Evolutionary conservation across 2,888 invertebrate species (phyloP), one percentile per base, ranked within the genome.

Genomic region (Phyto melanocephala): DNA sequence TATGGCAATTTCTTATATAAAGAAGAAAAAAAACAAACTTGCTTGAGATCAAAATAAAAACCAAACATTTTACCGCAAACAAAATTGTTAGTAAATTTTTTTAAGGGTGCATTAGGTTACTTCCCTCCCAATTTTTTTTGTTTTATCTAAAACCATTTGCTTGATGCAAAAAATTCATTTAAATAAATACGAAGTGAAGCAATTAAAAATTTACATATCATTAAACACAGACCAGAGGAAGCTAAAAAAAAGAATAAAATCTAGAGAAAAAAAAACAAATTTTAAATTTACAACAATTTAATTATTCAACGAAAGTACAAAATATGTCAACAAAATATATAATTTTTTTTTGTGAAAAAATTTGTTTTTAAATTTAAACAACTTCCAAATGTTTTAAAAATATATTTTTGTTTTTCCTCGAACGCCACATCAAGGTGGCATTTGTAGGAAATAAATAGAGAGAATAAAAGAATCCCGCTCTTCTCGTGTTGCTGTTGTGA

Each of bases 191-290:
- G 40, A 50, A 58, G 58, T 65, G n/a, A 47, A 71, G 71, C 71
- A 79, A 79, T 79, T 79, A 79, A 79, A 79, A 79, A 50, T 72
- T 65, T 79, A 72, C 78, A 72, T 52, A n/a, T 58, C 78, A 79
- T 79, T 79, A 72, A 79, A 72, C 71, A 58, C 22, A 56, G 37
- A 63, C 20, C n/a, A 68, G 40, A 47, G 1, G 47, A 60, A 0
- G 3, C 28, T 5, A 28, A 28, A 10, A 63, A 50, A 6, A 62
- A 1, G 15, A 37, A 62, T 50, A 50, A 45, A 24, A 50, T 40
- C 22, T 47, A 67, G 6, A 11, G 11, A 35, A 35, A 13, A 22
- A 75, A 63, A 50, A 52, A 37, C n/a, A 71, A 74, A 74, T 63
- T 56, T 17, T 60, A 67, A 45, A 65, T 50, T 65, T 22, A 67